Evolutionary conservation across 1,140 invertebrate genomes (phyloP), one percentile per base, ranked within the genome.

Genomic region (Muscidifurax raptorellus): DNA sequence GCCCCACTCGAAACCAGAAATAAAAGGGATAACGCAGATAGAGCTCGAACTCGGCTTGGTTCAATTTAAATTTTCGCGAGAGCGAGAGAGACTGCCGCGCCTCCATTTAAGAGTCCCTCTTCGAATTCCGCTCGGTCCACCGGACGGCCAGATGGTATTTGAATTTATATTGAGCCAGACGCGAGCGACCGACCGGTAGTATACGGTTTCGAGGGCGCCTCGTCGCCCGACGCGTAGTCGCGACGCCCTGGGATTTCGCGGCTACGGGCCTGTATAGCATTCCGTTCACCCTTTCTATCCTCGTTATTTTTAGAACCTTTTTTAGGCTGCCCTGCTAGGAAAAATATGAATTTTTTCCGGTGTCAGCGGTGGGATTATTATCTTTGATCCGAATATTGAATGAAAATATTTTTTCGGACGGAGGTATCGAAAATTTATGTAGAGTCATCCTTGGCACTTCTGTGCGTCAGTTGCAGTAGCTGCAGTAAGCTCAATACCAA

Each of bases 121-220:
- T 84, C 47, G 66, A 81, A 81, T 85, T 85, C 79, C 40, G 28
- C 72, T 81, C 84, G 79, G 84, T 85, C 79, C 84, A 81, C 84
- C 66, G 79, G 64, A 36, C 69, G 47, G 40, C 84, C 80, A 78
- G 80, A 82, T 82, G 84, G 59, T 82, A 82, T 85, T 82, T 85
- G 80, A 82, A 85, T 85, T 85, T 85, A 78, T 85, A 85, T 82
- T 85, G 84, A 85, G 75, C 64, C 66, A 71, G 74, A 81, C 28
- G 28, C 28, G 75, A 22, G 22, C 66, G 64, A 47, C 12, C 66
- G 64, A 47, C 59, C 32, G 52, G 52, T 59, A 59, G 52, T 52
- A 52, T 59, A 59, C 52, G 52, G 44, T 44, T 74, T 81, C 80
- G 80, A 52, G 80, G 67, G 72, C 80, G 80, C n/a, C n/a, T n/a